Conservation (phyloP, 2,888 invertebrate genomes). For the Drosophila flavopinicola region DNA sequence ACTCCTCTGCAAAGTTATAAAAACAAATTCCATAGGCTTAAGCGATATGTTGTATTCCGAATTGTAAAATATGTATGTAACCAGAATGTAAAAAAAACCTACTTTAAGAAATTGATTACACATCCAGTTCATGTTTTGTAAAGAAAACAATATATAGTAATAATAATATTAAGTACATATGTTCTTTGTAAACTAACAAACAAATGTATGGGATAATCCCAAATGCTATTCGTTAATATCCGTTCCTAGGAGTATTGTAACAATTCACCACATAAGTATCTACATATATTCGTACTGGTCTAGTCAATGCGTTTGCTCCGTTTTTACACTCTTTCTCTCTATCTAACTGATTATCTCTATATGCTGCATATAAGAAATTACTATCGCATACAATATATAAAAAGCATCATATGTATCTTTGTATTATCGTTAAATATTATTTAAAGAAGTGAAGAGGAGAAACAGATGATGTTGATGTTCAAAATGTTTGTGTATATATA, state of each 20-base stretch:
- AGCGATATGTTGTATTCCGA: slow-evolving; percentile 28
- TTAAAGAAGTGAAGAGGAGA: slow-evolving; percentile 15
- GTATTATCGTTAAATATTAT: slow-evolving; percentile 38
- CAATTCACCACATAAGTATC: slow-evolving; percentile 44
- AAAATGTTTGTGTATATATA: slow-evolving; percentile 37
- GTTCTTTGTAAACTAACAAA: slow-evolving; percentile 50
- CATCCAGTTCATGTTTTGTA: slow-evolving; percentile 54
- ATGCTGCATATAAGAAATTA: slow-evolving; percentile 31
- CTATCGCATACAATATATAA: slow-evolving; percentile 24
- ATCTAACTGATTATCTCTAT: slow-evolving; percentile 24
- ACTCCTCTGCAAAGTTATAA: slow-evolving; percentile 25
- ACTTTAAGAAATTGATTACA: slow-evolving; percentile 29
- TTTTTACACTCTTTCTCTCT: slow-evolving; percentile 30
- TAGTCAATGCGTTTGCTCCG: slow-evolving; percentile 49
- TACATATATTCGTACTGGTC: slow-evolving; percentile 34
- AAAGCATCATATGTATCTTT: slow-evolving; percentile 39
- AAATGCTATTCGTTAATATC: slow-evolving; percentile 38
- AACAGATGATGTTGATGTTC: slow-evolving; percentile 4
- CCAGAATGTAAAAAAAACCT: not conserved
- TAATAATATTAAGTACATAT: slow-evolving; percentile 45
- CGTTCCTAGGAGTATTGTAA: slow-evolving; percentile 36
- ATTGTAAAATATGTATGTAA: slow-evolving; percentile 33
- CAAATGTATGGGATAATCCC: slow-evolving; percentile 43
- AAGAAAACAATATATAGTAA: slow-evolving; percentile 29
- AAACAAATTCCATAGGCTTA: slow-evolving; percentile 33